Evolutionary conservation across 2,797 vertebrate species (phyloP).

Genomic region (Pogonophryne albipinna): DNA sequence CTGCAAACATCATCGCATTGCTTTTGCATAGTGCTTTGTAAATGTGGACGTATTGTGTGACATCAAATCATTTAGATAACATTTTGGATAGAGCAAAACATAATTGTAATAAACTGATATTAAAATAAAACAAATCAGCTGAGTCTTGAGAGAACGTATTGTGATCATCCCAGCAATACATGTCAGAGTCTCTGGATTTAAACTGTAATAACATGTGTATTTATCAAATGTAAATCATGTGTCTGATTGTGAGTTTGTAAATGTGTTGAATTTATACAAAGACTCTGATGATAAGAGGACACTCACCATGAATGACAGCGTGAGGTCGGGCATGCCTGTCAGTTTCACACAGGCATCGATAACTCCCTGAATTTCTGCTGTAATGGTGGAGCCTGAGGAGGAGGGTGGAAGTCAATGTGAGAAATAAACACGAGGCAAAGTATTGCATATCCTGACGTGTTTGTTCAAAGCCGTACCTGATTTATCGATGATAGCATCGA

Average conservation of each 20-base stretch:
- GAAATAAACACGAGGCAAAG: background rate
- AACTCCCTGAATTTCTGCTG: slow-evolving; percentile 98
- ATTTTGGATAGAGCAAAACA: background rate
- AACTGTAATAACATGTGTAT: background rate
- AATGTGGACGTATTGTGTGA: background rate
- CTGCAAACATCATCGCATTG: background rate
- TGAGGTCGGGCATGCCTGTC: slow-evolving; percentile 98
- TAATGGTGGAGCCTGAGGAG: slow-evolving; percentile 92
- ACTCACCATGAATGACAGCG: slow-evolving; percentile 97
- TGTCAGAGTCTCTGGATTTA: background rate
- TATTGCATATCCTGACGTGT: background rate
- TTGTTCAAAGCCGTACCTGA: slow-evolving; percentile 86
- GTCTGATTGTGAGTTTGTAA: background rate
- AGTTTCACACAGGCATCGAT: slow-evolving; percentile 98
- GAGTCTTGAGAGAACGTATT: background rate
- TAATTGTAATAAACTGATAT: background rate
- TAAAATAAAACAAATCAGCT: no score
- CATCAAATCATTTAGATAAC: background rate
- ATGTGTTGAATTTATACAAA: slow-evolving; percentile 2
- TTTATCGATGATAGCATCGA: slow-evolving; percentile 98
- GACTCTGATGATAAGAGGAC: background rate
- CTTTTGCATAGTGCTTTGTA: background rate
- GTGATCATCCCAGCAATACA: background rate
- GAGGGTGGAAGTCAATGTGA: background rate
- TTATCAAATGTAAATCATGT: background rate